phyloP scores from a whole-genome alignment of 2,888 invertebrate genomes.

The Esperia sulphurella region DNA sequence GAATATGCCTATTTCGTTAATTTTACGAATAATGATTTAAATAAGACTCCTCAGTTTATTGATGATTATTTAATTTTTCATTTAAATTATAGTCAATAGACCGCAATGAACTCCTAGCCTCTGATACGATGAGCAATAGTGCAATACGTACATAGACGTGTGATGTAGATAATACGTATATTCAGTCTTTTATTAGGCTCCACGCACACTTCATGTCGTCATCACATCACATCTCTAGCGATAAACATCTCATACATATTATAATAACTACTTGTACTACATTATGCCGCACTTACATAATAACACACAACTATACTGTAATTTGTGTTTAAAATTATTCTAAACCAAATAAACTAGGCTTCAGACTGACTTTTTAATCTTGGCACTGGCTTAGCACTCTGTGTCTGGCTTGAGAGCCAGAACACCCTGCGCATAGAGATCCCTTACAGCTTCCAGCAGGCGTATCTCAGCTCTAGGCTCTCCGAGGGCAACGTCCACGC shows the following conservation, averaged over 20 bases:
- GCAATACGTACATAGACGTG: slow-evolving; percentile 38
- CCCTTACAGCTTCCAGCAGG: slow-evolving; percentile 85
- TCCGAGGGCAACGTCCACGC: slow-evolving; percentile 88
- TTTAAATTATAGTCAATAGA: slow-evolving; percentile 71
- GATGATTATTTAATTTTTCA: slow-evolving; percentile 31
- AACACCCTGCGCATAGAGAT: slow-evolving; percentile 85
- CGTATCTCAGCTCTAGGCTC: slow-evolving; percentile 87
- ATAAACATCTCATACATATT: slow-evolving; percentile 18
- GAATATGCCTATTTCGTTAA: too few relatives aligned
- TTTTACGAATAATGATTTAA: too few relatives aligned
- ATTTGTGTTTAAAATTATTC: slow-evolving; percentile 47
- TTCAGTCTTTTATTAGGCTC: slow-evolving; percentile 75
- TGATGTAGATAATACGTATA: slow-evolving; percentile 58
- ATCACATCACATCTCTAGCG: slow-evolving; percentile 26
- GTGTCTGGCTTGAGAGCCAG: slow-evolving; percentile 74
- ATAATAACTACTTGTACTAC: slow-evolving; percentile 31
- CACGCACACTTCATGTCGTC: slow-evolving; percentile 35
- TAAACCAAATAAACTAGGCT: slow-evolving; percentile 35
- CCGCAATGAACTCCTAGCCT: slow-evolving; percentile 61
- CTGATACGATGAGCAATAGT: slow-evolving; percentile 65
- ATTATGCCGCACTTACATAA: slow-evolving; percentile 2
- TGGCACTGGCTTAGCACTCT: slow-evolving; percentile 43
- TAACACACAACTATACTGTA: slow-evolving; percentile 33
- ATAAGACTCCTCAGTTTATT: not conserved
- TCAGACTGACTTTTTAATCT: slow-evolving; percentile 35